A percentile compares a stretch with the other conserved stretches of the same genome.
Evolutionary conservation across 2,113 vertebrate genomes (phyloP).

Genomic region (Sarotherodon lohbergeri): DNA sequence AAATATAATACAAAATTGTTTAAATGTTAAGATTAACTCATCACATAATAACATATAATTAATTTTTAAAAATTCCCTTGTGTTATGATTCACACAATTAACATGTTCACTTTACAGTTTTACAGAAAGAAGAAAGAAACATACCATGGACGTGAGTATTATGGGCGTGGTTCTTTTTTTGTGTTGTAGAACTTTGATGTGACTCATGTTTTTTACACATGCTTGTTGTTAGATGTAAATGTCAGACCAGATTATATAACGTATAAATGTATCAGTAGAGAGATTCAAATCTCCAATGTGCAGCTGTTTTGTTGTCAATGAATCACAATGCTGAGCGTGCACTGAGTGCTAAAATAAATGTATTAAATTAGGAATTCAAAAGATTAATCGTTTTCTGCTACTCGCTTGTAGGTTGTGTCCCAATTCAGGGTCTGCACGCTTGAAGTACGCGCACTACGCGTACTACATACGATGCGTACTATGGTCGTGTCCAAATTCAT

Average conservation of each 20-base stretch:
- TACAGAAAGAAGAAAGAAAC: not conserved
- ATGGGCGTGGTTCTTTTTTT: fast-evolving
- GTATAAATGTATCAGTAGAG: not conserved
- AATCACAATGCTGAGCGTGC: not conserved
- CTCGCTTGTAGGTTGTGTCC: not conserved
- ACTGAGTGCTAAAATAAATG: not conserved
- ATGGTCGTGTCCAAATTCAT: no score
- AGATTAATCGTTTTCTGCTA: not conserved
- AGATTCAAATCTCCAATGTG: not conserved
- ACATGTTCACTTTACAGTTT: not conserved
- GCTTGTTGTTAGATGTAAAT: not conserved
- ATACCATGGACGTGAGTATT: not conserved
- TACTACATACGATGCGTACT: no score
- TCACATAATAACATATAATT: fast-evolving
- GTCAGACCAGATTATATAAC: not conserved
- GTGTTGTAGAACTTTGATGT: not conserved
- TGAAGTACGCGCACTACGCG: no score
- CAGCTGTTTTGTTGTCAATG: not conserved
- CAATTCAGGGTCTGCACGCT: no score
- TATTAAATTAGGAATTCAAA: not conserved
- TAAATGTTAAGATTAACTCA: not conserved
- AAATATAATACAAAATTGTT: not conserved
- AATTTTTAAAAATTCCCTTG: fast-evolving
- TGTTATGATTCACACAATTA: not conserved
- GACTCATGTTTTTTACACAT: not conserved